phyloP scores from a whole-genome alignment of 2,888 invertebrate species.

The Drosophila kuntzei region DNA sequence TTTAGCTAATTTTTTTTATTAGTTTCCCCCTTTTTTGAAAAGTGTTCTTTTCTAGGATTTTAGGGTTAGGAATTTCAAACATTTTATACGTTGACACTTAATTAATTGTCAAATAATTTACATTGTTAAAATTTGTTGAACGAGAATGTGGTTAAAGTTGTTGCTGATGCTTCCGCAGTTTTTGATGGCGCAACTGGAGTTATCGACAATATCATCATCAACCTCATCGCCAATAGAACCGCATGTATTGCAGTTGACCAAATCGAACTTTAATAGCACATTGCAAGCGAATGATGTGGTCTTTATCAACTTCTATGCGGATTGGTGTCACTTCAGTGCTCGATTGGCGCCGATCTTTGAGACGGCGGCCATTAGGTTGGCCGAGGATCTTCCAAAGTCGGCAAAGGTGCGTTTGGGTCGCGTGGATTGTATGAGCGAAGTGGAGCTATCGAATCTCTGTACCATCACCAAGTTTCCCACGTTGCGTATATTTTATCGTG shows the following conservation, averaged over 20 bases:
- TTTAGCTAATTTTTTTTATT: background rate
- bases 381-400: slow-evolving; percentile 12
- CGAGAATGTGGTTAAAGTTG: slow-evolving; percentile 11
- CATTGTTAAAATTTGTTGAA: background rate
- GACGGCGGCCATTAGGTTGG: slow-evolving; percentile 38
- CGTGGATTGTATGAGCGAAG: slow-evolving; percentile 51
- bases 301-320: slow-evolving; percentile 66
- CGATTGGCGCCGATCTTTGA: slow-evolving; percentile 53
- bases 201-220: background rate
- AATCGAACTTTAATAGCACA: slow-evolving; percentile 41
- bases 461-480: slow-evolving; percentile 59
- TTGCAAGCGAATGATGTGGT: slow-evolving; percentile 53
- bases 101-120: slow-evolving; percentile 3
- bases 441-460: slow-evolving; percentile 28
- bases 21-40: background rate
- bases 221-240: background rate
- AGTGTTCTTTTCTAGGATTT: background rate
- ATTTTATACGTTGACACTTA: background rate
- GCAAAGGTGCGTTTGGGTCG: slow-evolving; percentile 45
- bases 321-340: slow-evolving; percentile 63
- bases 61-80: background rate
- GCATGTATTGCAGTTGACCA: slow-evolving; percentile 38
- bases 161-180: background rate
- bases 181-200: background rate
- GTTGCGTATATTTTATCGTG: slow-evolving; percentile 43